A percentile compares a stretch with the other conserved stretches of the same genome.
These are phyloP conservation scores for Lacerta viridis DNA, from an alignment of 2,797 vertebrate genomes.

Conservation along the genomic window DNA sequence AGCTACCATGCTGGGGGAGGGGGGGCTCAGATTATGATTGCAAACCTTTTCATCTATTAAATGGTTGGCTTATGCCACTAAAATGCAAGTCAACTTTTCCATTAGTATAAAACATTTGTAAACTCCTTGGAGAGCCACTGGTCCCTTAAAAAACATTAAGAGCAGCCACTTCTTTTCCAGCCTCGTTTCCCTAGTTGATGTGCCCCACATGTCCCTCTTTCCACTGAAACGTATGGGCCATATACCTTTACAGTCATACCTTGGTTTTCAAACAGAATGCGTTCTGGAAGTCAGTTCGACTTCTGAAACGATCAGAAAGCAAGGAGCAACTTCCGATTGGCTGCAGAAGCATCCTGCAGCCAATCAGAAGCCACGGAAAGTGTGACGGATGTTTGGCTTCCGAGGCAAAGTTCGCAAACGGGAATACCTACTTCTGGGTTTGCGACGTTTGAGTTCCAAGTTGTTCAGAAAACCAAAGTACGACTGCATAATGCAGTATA, in stretches of 20 bases:
- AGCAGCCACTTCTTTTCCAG: slow-evolving; percentile 5
- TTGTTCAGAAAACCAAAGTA: no score
- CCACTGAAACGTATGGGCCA: not conserved
- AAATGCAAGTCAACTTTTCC: slow-evolving; percentile 4
- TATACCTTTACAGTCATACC: not conserved
- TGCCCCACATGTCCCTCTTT: not conserved
- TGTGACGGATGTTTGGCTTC: no score
- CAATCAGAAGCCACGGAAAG: no score
- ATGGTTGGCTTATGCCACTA: not conserved
- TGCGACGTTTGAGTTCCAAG: no score
- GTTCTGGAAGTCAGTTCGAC: no score
- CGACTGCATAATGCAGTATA: not conserved
- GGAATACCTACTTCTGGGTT: no score
- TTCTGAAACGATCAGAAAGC: no score
- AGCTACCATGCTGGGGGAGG: not conserved
- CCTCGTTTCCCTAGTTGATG: slow-evolving; percentile 27
- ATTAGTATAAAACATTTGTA: no score
- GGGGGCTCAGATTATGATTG: not conserved
- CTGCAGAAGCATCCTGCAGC: no score
- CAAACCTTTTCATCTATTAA: not conserved
- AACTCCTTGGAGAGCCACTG: not conserved
- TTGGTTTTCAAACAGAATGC: no score
- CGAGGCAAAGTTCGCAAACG: no score
- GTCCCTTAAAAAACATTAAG: slow-evolving; percentile 10
- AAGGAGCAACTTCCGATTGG: no score